Conservation (phyloP, 2,888 invertebrate species). For the Rhopalosiphum nymphaeae region DNA sequence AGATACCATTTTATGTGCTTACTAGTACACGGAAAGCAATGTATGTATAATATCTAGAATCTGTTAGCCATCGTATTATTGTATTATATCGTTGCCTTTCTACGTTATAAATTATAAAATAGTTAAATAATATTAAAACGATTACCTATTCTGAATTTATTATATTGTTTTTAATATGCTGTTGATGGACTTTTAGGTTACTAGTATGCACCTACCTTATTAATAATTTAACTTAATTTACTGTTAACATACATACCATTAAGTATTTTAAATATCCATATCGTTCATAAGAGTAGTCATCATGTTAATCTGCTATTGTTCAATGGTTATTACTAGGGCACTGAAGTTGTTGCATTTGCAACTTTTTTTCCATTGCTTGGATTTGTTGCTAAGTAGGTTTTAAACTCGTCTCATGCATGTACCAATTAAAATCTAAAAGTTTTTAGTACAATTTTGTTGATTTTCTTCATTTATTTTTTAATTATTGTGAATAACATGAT, state of each 20-base stretch:
- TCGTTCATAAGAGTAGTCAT: not conserved
- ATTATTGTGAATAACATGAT: too few relatives aligned
- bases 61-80: not conserved
- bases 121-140: not conserved
- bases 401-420: too few relatives aligned
- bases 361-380: too few relatives aligned
- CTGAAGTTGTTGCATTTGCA: too few relatives aligned
- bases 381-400: too few relatives aligned
- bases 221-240: too few relatives aligned
- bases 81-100: not conserved
- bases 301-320: not conserved
- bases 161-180: not conserved
- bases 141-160: not conserved
- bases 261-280: not conserved
- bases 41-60: constrained; percentile 7
- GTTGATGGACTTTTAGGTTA: not conserved
- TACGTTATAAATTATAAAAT: not conserved
- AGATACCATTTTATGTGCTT: not conserved
- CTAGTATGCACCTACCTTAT: not conserved
- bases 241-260: not conserved
- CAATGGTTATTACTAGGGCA: not conserved
- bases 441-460: too few relatives aligned
- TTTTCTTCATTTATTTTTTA: too few relatives aligned
- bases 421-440: too few relatives aligned
- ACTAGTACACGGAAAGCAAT: not conserved